Evolutionary conservation across 2,797 vertebrate species (phyloP).

Genomic region (Coilia nasus): DNA sequence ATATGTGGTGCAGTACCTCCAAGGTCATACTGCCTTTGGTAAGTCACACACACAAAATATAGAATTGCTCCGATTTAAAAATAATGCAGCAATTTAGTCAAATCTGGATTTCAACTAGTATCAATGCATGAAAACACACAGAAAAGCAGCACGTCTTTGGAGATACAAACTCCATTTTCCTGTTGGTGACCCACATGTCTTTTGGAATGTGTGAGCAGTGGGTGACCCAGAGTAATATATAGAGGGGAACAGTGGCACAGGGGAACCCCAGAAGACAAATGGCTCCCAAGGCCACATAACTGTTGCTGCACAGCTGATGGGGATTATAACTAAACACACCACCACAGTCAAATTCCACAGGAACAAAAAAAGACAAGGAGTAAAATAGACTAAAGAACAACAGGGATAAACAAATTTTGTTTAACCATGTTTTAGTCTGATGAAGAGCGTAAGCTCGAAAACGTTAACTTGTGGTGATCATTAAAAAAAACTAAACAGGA

Average conservation of each 20-base stretch:
- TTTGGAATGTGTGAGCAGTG: slow-evolving; percentile 66
- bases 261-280: neutral
- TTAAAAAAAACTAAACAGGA: too few species aligned
- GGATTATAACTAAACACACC: neutral
- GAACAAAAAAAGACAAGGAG: neutral
- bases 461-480: too few species aligned
- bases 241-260: slow-evolving; percentile 46
- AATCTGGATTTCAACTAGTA: neutral
- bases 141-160: neutral
- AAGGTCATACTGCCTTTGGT: neutral
- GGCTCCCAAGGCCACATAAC: neutral
- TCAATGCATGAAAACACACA: neutral
- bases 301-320: neutral
- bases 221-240: slow-evolving; percentile 59
- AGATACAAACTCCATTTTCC: slow-evolving; percentile 53
- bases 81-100: neutral
- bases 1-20: too few species aligned
- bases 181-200: slow-evolving; percentile 71
- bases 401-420: too few species aligned
- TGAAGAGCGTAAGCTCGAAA: too few species aligned
- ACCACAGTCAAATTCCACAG: neutral
- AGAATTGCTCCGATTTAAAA: neutral
- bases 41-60: neutral
- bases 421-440: too few species aligned
- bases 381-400: too few species aligned